Evolutionary conservation across 2,888 invertebrate species (phyloP).

Genomic region (Pollenia griseotomentosa): DNA sequence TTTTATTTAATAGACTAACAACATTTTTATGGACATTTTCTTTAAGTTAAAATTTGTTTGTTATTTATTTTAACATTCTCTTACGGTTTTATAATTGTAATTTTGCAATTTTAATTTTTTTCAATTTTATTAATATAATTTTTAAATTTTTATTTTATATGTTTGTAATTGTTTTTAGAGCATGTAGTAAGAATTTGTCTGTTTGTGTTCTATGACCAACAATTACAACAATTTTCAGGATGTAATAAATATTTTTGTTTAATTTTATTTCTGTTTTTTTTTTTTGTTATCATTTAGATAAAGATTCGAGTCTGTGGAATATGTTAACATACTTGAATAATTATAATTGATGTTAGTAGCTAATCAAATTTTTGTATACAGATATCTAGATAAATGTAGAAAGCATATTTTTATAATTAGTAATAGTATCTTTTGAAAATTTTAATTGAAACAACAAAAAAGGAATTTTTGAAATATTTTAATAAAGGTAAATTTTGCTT

Average conservation of each 20-base stretch:
- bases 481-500: no score
- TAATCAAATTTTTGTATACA: not conserved
- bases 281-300: not conserved
- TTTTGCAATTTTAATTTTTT: constrained; percentile 55
- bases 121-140: constrained; percentile 3
- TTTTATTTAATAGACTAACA: constrained; percentile 29
- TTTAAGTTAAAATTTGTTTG: constrained; percentile 18
- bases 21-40: constrained; percentile 41
- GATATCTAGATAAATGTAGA: not conserved
- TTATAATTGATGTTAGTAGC: not conserved
- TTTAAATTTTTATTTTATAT: not conserved
- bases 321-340: not conserved
- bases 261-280: not conserved
- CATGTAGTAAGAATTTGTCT: not conserved
- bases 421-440: not conserved
- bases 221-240: constrained; percentile 18
- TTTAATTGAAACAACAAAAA: no score
- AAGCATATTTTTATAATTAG: not conserved
- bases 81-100: constrained; percentile 46
- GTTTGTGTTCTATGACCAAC: not conserved
- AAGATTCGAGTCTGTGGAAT: not conserved
- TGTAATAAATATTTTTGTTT: constrained; percentile 40
- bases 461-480: no score
- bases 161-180: constrained; percentile 28
- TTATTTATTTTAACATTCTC: not conserved